phyloP scores from a whole-genome alignment of 2,113 vertebrate genomes.

The Rhadina sibilatrix region DNA sequence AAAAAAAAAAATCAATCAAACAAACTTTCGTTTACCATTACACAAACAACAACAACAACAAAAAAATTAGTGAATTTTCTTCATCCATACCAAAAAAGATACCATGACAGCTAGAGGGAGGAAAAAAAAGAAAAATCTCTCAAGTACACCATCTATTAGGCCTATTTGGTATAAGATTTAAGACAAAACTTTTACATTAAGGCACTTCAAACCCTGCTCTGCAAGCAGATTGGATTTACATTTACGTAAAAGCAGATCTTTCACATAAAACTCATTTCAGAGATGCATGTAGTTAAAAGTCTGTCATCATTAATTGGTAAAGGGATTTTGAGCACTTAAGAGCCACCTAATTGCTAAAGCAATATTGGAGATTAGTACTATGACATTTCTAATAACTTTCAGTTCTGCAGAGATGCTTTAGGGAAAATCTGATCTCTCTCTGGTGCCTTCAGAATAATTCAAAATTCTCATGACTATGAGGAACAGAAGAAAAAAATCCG shows the following conservation, averaged over 20 bases:
- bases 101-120: neutral
- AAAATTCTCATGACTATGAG: neutral
- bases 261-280: neutral
- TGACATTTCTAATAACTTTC: neutral
- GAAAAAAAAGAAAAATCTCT: neutral
- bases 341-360: neutral
- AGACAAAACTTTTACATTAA: neutral
- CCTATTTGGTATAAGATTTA: neutral
- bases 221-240: neutral
- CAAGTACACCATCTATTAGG: neutral
- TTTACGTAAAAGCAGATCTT: neutral
- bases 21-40: neutral
- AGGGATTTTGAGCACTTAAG: constrained; percentile 1
- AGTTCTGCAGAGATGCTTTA: neutral
- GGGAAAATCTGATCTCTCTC: neutral
- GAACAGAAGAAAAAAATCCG: neutral
- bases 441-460: neutral
- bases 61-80: neutral
- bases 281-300: neutral
- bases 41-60: neutral
- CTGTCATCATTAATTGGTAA: neutral
- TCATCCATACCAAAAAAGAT: neutral
- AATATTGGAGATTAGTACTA: neutral
- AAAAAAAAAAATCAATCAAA: neutral
- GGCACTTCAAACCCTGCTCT: neutral